phyloP scores from a whole-genome alignment of 2,797 vertebrate genomes.

The Syngnathus acus region DNA sequence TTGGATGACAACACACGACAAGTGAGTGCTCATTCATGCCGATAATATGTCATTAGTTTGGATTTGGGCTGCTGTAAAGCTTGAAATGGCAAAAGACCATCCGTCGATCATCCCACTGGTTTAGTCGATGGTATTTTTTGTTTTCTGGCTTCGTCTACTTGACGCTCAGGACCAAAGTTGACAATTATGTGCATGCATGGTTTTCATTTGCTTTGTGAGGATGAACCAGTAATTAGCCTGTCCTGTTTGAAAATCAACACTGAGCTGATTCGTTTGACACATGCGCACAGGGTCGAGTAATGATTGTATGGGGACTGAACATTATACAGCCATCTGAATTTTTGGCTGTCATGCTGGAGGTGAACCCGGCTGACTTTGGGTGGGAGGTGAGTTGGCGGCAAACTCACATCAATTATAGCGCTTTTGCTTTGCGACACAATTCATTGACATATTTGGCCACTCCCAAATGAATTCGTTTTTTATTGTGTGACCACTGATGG shows the following conservation, averaged over 20 bases:
- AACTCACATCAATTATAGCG: not conserved
- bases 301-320: not conserved
- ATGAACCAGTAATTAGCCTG: not conserved
- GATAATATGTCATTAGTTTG: constrained; percentile 2
- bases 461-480: not conserved
- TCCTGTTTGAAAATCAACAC: not conserved
- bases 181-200: not conserved
- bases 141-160: not conserved
- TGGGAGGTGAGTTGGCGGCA: not conserved
- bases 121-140: not conserved
- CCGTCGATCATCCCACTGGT: not conserved
- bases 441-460: not conserved
- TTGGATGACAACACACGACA: not conserved
- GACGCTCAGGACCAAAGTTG: not conserved
- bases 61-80: not conserved
- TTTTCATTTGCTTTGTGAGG: not conserved
- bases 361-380: not conserved
- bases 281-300: not conserved
- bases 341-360: not conserved
- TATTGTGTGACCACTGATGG: constrained; percentile 22
- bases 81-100: not conserved
- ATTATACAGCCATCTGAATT: not conserved
- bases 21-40: not conserved
- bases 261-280: constrained; percentile 1
- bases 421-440: not conserved